Evolutionary conservation across 2,888 invertebrate species (phyloP).

Genomic region (Apamea crenata): DNA sequence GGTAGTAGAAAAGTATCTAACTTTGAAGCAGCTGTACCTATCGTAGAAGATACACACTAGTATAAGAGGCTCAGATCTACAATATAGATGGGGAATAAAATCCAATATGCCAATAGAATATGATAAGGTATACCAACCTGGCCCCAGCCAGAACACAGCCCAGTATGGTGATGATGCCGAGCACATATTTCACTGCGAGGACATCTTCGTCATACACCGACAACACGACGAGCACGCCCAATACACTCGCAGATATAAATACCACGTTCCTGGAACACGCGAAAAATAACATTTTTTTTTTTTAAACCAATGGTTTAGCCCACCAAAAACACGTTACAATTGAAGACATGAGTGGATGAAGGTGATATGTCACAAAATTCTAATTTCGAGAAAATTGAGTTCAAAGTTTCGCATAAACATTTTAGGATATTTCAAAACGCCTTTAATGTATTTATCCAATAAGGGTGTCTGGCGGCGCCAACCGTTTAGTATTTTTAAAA

Average conservation of each 20-base stretch:
- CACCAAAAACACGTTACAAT: not conserved
- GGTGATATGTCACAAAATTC: too few relatives aligned
- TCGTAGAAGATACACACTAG: not conserved
- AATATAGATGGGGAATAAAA: not conserved
- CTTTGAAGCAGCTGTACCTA: not conserved
- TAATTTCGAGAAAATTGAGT: too few relatives aligned
- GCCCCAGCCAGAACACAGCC: constrained; percentile 94
- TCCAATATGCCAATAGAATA: constrained; percentile 3
- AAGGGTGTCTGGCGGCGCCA: too few relatives aligned
- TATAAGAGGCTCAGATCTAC: not conserved
- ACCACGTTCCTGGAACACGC: constrained; percentile 92
- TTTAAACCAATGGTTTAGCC: too few relatives aligned
- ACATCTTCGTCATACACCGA: constrained; percentile 98
- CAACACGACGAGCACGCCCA: constrained; percentile 94
- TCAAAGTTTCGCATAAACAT: too few relatives aligned
- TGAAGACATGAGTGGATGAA: too few relatives aligned
- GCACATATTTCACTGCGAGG: constrained; percentile 96
- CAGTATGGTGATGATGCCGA: constrained; percentile 95
- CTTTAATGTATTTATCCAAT: too few relatives aligned
- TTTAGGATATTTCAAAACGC: too few relatives aligned
- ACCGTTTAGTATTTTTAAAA: too few relatives aligned
- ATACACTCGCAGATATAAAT: constrained; percentile 96
- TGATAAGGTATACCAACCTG: constrained; percentile 83
- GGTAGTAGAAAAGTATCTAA: not conserved
- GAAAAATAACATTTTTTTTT: not conserved